These are phyloP conservation scores for Quadriops clusia DNA, from an alignment of 2,888 invertebrate genomes.

Conservation along the genomic window DNA sequence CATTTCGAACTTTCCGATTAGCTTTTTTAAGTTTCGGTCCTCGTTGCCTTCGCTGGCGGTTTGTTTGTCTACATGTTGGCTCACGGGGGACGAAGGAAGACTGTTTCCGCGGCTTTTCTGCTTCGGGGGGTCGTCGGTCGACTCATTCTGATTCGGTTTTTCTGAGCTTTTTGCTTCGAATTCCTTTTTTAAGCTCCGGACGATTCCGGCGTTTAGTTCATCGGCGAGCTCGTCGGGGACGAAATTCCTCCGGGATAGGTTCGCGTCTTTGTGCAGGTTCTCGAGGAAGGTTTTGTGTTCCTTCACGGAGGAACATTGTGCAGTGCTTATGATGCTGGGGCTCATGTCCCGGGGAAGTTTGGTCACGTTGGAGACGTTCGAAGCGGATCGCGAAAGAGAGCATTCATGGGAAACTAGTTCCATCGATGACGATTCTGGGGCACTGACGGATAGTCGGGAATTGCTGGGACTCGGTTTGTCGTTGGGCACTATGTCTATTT, in stretches of 20 bases:
- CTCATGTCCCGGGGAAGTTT: constrained; percentile 30
- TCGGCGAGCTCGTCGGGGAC: constrained; percentile 30
- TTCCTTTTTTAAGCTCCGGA: constrained; percentile 75
- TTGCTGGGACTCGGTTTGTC: constrained; percentile 20
- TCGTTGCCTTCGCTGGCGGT: constrained; percentile 31
- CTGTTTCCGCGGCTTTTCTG: constrained; percentile 38
- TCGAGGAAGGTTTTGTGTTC: constrained; percentile 42
- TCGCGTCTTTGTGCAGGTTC: constrained; percentile 33
- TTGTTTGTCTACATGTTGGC: constrained; percentile 29
- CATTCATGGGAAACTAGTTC: constrained; percentile 27
- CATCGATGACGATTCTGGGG: constrained; percentile 45
- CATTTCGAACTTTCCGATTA: constrained; percentile 63
- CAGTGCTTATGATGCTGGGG: constrained; percentile 36
- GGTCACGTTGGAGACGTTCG: constrained; percentile 26
- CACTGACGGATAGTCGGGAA: constrained; percentile 48
- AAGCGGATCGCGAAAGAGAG: constrained; percentile 30
- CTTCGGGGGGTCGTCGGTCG: constrained; percentile 18
- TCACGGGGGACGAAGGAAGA: constrained; percentile 53
- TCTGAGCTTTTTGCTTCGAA: constrained; percentile 77
- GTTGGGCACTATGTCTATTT: constrained; percentile 40
- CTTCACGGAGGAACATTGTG: constrained; percentile 42
- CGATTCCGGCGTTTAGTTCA: constrained; percentile 51
- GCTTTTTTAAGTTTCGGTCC: constrained; percentile 59
- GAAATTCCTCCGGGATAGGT: constrained; percentile 23
- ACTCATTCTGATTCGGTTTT: constrained; percentile 17